These are phyloP conservation scores for Kryptopterus vitreolus DNA, from an alignment of 2,797 vertebrate species.

Conservation along the genomic window DNA sequence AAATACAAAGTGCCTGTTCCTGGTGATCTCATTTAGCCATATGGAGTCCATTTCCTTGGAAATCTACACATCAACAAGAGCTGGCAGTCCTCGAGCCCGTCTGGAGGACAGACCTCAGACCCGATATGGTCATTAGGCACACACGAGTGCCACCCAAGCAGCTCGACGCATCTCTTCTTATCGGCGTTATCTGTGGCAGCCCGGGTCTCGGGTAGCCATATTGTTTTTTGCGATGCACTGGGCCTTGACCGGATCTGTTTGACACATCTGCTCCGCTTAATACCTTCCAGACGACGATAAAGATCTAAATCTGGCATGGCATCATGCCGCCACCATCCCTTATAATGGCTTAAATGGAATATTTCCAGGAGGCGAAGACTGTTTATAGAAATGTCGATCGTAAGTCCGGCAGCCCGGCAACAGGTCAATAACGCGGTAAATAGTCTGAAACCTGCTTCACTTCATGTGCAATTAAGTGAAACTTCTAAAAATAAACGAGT, in stretches of 20 bases:
- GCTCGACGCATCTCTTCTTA: slow-evolving; percentile 43
- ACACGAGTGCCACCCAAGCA: slow-evolving; percentile 46
- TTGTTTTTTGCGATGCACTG: slow-evolving; percentile 56
- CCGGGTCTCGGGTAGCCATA: slow-evolving; percentile 44
- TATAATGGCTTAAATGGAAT: slow-evolving; percentile 33
- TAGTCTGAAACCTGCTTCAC: neutral
- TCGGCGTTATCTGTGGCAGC: slow-evolving; percentile 48
- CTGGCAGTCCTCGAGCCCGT: slow-evolving; percentile 54
- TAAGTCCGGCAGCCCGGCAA: slow-evolving; percentile 2
- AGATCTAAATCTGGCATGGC: slow-evolving; percentile 49
- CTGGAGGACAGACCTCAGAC: slow-evolving; percentile 48
- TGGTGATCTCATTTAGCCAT: slow-evolving; percentile 58
- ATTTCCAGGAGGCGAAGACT: slow-evolving; percentile 42
- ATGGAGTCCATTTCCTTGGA: slow-evolving; percentile 63
- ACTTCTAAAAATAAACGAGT: neutral
- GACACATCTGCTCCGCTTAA: slow-evolving; percentile 54
- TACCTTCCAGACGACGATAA: slow-evolving; percentile 53
- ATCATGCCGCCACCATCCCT: slow-evolving; percentile 34
- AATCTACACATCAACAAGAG: slow-evolving; percentile 56
- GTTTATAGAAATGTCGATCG: slow-evolving; percentile 27
- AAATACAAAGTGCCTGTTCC: slow-evolving; percentile 35
- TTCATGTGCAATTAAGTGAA: slow-evolving; percentile 29
- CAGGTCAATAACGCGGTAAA: neutral
- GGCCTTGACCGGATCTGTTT: slow-evolving; percentile 54
- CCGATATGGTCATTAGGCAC: slow-evolving; percentile 45